Evolutionary conservation across 1,140 invertebrate species (phyloP).

Genomic region (Linepithema humile): DNA sequence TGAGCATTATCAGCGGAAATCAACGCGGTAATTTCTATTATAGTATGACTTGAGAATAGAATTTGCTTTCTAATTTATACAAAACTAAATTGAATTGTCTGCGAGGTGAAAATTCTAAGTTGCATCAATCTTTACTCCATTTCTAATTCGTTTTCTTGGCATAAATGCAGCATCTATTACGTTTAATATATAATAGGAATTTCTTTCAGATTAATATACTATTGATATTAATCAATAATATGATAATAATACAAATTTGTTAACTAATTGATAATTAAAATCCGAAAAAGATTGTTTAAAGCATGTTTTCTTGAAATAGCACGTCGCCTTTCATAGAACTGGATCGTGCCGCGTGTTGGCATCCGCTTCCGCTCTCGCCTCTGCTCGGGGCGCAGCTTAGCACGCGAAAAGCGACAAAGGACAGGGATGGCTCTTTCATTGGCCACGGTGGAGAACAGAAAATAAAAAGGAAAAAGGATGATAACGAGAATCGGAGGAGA

Average conservation of each 20-base stretch:
- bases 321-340: background rate
- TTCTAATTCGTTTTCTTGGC: slow-evolving; percentile 25
- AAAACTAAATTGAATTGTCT: slow-evolving; percentile 25
- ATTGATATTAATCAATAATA: background rate
- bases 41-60: slow-evolving; percentile 24
- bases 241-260: background rate
- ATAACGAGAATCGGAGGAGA: slow-evolving; percentile 44
- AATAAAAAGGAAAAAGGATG: slow-evolving; percentile 55
- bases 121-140: slow-evolving; percentile 3
- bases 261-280: slow-evolving; percentile 9
- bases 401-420: slow-evolving; percentile 57
- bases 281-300: background rate
- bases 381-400: slow-evolving; percentile 39
- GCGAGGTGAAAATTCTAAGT: background rate
- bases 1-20: slow-evolving; percentile 49
- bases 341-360: slow-evolving; percentile 39
- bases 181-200: background rate
- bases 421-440: slow-evolving; percentile 70
- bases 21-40: slow-evolving; percentile 47
- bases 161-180: slow-evolving; percentile 5
- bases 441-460: slow-evolving; percentile 61
- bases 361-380: slow-evolving; percentile 28
- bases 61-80: slow-evolving; percentile 58
- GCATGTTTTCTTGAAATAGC: background rate
- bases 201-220: background rate